Percentiles rank a stretch among this genome's conserved stretches.
phyloP scores from a whole-genome alignment of 2,797 vertebrate genomes.

The Eptatretus atami region DNA sequence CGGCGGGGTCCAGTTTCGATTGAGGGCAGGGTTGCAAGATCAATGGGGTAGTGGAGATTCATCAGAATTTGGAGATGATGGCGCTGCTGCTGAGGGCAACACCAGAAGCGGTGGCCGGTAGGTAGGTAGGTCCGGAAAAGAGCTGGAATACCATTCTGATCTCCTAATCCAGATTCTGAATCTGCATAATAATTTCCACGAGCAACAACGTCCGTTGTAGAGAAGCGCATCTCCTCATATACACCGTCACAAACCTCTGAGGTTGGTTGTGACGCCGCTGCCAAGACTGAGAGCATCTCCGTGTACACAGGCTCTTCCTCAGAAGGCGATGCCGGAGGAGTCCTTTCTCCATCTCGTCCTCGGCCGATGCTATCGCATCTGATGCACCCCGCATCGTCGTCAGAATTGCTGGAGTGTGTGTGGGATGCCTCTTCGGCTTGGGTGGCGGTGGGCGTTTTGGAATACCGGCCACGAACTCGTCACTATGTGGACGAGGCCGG shows the following conservation, averaged over 20 bases:
- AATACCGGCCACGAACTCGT: slow-evolving; percentile 35
- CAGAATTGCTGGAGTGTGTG: slow-evolving; percentile 82
- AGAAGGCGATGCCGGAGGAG: background rate
- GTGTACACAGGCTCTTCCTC: slow-evolving; percentile 92
- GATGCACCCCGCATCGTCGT: slow-evolving; percentile 57
- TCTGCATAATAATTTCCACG: slow-evolving; percentile 46
- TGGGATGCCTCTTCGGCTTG: slow-evolving; percentile 83
- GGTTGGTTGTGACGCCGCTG: background rate
- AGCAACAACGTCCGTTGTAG: slow-evolving; percentile 46
- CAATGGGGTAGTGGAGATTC: slow-evolving; percentile 75
- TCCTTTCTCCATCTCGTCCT: background rate
- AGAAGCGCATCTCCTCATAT: slow-evolving; percentile 97
- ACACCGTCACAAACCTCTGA: slow-evolving; percentile 77
- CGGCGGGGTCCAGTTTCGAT: too few species aligned
- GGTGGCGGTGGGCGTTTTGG: slow-evolving; percentile 65
- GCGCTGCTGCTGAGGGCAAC: slow-evolving; percentile 69
- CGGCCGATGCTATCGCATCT: slow-evolving; percentile 4
- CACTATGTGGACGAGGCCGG: slow-evolving; percentile 57
- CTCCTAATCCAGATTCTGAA: slow-evolving; percentile 49
- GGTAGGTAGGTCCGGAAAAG: slow-evolving; percentile 76
- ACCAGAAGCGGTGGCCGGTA: slow-evolving; percentile 74
- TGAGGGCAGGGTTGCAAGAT: slow-evolving; percentile 27
- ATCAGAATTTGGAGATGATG: slow-evolving; percentile 84
- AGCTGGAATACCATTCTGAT: slow-evolving; percentile 71
- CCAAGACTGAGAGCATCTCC: slow-evolving; percentile 41